Percentiles rank a stretch among this genome's conserved stretches.
Conservation (phyloP, 92 coral and sea anemone genomes). For the Parazoanthus atlanticus region DNA sequence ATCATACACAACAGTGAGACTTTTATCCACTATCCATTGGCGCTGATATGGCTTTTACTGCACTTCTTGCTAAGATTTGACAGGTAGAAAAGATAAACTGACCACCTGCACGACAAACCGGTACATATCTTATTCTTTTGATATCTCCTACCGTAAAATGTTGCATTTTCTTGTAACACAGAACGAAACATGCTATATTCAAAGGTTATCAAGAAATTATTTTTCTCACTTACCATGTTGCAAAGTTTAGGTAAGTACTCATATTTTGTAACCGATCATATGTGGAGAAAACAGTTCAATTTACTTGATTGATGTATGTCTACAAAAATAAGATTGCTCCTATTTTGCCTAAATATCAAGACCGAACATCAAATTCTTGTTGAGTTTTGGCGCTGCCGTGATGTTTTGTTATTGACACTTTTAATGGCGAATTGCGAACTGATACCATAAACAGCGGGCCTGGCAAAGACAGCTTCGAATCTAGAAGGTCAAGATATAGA, state of each 20-base stretch:
- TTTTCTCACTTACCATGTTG: neutral
- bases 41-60: no score
- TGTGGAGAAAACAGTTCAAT: neutral
- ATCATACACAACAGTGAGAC: neutral
- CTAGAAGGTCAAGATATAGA: neutral
- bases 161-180: neutral
- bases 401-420: neutral
- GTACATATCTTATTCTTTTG: neutral
- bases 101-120: conserved; percentile 35
- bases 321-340: neutral
- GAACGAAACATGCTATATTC: neutral
- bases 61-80: neutral
- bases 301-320: neutral
- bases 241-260: conserved; percentile 22
- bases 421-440: neutral
- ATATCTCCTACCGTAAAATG: no score
- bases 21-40: neutral
- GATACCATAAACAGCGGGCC: neutral
- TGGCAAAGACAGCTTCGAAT: neutral
- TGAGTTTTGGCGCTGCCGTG: neutral
- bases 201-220: neutral
- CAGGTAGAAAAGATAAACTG: neutral
- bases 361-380: neutral
- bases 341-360: neutral
- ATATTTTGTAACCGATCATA: neutral